Percentiles rank a stretch among this genome's conserved stretches.
phyloP scores from a whole-genome alignment of 2,888 invertebrate species.

The Lycocerus yunnanus region DNA sequence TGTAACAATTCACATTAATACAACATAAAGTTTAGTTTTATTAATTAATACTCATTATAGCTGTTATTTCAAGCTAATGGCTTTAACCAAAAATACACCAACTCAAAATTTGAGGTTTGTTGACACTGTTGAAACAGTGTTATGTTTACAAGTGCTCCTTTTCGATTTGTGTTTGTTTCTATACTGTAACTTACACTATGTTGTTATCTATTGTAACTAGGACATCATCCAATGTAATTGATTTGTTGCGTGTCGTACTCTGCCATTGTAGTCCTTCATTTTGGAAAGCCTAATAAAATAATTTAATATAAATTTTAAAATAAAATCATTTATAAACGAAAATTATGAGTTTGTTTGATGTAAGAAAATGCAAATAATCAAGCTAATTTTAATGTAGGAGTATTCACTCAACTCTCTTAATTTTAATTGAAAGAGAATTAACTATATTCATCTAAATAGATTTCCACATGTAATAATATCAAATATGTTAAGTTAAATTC shows the following conservation, averaged over 20 bases:
- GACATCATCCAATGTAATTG: constrained; percentile 59
- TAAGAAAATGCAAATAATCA: neutral
- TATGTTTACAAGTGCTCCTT: no score
- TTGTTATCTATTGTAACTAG: constrained; percentile 62
- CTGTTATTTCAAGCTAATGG: no score
- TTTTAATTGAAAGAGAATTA: constrained; percentile 8
- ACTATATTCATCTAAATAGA: neutral
- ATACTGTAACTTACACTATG: constrained; percentile 59
- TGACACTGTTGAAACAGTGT: no score
- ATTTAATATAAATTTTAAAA: constrained; percentile 8
- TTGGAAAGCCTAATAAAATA: constrained; percentile 61
- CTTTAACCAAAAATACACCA: no score
- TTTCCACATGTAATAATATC: neutral
- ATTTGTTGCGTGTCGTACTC: constrained; percentile 56
- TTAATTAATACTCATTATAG: no score
- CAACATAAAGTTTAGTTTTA: no score
- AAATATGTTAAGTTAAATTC: no score
- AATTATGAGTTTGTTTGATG: neutral
- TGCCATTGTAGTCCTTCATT: constrained; percentile 62
- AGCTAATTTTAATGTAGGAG: constrained; percentile 5
- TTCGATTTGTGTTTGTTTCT: neutral
- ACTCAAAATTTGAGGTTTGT: no score
- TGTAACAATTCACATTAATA: no score
- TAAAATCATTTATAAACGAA: no score
- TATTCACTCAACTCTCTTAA: constrained; percentile 5